Base-by-base conservation (phyloP, 2,888 invertebrate genomes). In the Azorinus chamasolen region DNA sequence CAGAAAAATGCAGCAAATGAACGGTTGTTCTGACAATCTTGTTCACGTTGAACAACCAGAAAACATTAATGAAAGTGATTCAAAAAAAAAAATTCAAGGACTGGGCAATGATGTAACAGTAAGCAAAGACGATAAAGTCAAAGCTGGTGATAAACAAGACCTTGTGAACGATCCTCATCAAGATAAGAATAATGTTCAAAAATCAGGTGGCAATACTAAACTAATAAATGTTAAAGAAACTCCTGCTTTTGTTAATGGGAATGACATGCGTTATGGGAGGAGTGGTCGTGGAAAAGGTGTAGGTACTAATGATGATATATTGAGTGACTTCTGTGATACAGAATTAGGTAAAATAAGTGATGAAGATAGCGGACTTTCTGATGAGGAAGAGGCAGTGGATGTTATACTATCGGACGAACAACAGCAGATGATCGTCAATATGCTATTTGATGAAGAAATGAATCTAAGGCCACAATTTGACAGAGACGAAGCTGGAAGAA, bases 401-500 rank as follows among this genome's bases (percentile, higher is more conserved):
- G 82, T 78, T 12, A 50, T 75, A 0, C 48, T 78, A 3, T 75
- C 71, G 16, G 20, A 51, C 1, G 72, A 78, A 8, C 82, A 82
- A 41, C 78, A 75, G 51, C 50, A 69, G n/a, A 55, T 75, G 66
- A 69, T 78, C 27, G 76, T 75, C 1, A 61, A 55, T 20, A 78
- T 71, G 66, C 27, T 82, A 27, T 78, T 76, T 63, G 78, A 82
- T 63, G 70, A 75, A 24, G 73, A 82, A 12, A 72, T 68, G 69
- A 73, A 76, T 25, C 58, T 84, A 10, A 64, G 84, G 22, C 74
- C 77, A 51, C 76, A 79, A 25, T 83, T 79, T 63, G 68, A 66
- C 20, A 59, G 79, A 20, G 79, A 84, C 53, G 71, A 73, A 53
- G 37, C 79, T n/a, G 85, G 84, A 3, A 46, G 69, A 54, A 86